Base-by-base conservation (phyloP, 2,888 invertebrate genomes). In the Balanococcus diminutus region DNA sequence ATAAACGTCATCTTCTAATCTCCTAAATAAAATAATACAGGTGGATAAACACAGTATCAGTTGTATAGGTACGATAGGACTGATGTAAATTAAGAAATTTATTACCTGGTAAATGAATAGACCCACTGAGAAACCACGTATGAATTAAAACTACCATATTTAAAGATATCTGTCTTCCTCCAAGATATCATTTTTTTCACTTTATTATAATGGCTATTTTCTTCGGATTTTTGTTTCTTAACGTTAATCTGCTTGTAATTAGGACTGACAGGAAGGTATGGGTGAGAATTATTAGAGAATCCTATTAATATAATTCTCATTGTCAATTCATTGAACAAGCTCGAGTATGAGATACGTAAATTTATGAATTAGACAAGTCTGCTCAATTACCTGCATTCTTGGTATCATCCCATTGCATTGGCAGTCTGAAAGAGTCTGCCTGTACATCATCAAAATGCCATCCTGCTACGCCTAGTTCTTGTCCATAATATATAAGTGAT, bases 361-460 rank as follows among this genome's bases (percentile, higher is more conserved):
- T n/a, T n/a, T n/a, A n/a, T n/a, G n/a, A n/a, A n/a, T n/a, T n/a
- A n/a, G n/a, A n/a, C n/a, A n/a, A n/a, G n/a, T n/a, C n/a, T n/a
- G n/a, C n/a, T n/a, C 11, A 46, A n/a, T 67, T 67, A 67, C 67
- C 67, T 28, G 67, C 67, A 67, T 28, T 67, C 16, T 5, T 67
- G 67, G 28, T 67, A 5, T 67, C 67, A 31, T 67, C 67, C 67
- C 67, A 67, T 67, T 67, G 67, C 67, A 67, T 67, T 5, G 67
- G 67, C 2, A 28, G 28, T 28, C 67, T 67, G 16, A 67, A 67
- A 28, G 67, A n/a, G 28, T 67, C 56, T 4, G 28, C 16, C 1
- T 14, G 3, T 67, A 14, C 86, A 22, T 22, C 56, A 87, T 28
- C 85, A 82, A 0, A 92, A 91, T 0, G 42, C 8, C 14, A 14